phyloP scores from a whole-genome alignment of 2,888 invertebrate species.

The Drosophila phalerata region DNA sequence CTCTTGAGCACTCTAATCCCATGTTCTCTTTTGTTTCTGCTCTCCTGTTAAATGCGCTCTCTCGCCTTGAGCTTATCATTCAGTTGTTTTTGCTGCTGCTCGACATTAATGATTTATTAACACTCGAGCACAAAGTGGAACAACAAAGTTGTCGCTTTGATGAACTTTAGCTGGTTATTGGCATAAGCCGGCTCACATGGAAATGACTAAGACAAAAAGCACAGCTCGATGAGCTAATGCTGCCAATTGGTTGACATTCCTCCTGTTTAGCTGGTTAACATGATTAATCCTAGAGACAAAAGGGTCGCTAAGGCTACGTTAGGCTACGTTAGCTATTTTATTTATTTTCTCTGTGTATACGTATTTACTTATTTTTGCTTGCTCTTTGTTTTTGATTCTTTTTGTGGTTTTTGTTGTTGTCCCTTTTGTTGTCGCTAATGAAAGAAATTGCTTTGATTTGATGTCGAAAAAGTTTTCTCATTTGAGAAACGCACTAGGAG shows the following conservation, averaged over 20 bases:
- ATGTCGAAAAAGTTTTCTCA: conserved; percentile 71
- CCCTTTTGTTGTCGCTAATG: conserved; percentile 46
- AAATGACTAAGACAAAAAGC: conserved; percentile 18
- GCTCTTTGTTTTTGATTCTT: conserved; percentile 15
- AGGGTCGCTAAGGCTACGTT: conserved; percentile 45
- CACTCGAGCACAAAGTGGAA: conserved; percentile 10
- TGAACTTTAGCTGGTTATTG: conserved; percentile 21
- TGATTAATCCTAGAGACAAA: conserved; percentile 52
- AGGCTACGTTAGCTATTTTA: conserved; percentile 3
- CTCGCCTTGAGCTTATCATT: conserved; percentile 46
- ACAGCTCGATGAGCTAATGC: conserved; percentile 19
- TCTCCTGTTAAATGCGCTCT: conserved; percentile 37
- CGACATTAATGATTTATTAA: conserved; percentile 32
- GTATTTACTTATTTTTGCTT: conserved; percentile 6
- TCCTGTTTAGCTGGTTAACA: conserved; percentile 19
- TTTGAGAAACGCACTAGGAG: conserved; percentile 48
- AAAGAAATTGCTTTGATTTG: conserved; percentile 77
- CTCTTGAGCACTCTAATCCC: conserved; percentile 1
- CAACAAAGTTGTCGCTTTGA: conserved; percentile 12
- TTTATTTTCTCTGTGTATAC: neutral
- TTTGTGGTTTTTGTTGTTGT: conserved; percentile 13
- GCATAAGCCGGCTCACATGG: conserved; percentile 32
- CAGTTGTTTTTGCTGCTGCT: conserved; percentile 12
- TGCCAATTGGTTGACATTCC: conserved; percentile 29
- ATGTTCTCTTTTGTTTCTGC: conserved; percentile 17